These are phyloP conservation scores for Eunapius fragilis DNA, from an alignment of 37 sponge, comb jelly and placozoan species.

Conservation along the genomic window DNA sequence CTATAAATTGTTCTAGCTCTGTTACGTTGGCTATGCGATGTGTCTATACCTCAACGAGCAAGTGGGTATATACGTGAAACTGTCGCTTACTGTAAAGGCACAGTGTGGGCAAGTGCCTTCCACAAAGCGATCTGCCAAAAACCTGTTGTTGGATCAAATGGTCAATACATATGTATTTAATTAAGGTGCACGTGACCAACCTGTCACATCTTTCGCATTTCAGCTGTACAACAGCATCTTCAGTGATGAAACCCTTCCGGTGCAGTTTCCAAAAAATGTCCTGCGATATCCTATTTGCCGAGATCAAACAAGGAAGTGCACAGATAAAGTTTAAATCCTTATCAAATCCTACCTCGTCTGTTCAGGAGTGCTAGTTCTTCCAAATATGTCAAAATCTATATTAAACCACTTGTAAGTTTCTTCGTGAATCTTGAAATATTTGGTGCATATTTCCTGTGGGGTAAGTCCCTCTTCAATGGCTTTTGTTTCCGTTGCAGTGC, in stretches of 20 bases:
- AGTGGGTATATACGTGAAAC: too few species aligned
- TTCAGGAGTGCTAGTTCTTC: slow-evolving; percentile 72
- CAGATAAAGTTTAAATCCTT: too few species aligned
- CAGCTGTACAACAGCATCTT: slow-evolving; percentile 69
- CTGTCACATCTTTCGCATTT: slow-evolving; percentile 63
- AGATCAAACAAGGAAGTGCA: too few species aligned
- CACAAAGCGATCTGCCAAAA: slow-evolving; percentile 89
- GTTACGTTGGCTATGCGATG: too few species aligned
- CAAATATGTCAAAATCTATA: slow-evolving; percentile 84
- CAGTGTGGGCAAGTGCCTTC: slow-evolving; percentile 85
- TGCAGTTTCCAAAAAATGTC: slow-evolving; percentile 83
- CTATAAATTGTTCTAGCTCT: too few species aligned
- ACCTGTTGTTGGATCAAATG: slow-evolving; percentile 7
- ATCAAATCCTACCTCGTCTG: slow-evolving; percentile 78
- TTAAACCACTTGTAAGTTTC: slow-evolving; percentile 83
- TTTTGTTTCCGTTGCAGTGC: slow-evolving; percentile 90
- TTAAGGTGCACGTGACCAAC: neutral
- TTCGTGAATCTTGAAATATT: slow-evolving; percentile 63
- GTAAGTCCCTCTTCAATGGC: slow-evolving; percentile 88
- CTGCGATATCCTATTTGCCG: slow-evolving; percentile 67
- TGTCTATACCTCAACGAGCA: too few species aligned
- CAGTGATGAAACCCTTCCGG: slow-evolving; percentile 50
- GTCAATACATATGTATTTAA: too few species aligned
- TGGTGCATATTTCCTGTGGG: slow-evolving; percentile 83
- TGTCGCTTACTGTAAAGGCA: slow-evolving; percentile 41